A percentile compares a stretch with the other conserved stretches of the same genome.
phyloP scores from a whole-genome alignment of 2,888 invertebrate genomes.

The Dioctria linearis region DNA sequence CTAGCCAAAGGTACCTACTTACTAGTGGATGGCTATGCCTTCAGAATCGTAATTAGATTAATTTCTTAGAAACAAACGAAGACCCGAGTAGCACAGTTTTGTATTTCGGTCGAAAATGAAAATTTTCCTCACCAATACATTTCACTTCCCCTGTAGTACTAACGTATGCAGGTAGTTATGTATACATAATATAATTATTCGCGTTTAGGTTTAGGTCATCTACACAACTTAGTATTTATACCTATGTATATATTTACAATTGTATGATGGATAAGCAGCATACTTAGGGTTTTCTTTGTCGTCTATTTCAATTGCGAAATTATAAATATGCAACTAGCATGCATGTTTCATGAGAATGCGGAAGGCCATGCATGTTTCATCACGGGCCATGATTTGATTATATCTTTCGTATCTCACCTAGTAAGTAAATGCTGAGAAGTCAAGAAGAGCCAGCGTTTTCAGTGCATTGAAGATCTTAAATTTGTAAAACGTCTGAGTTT shows the following conservation, averaged over 20 bases:
- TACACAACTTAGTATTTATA: neutral
- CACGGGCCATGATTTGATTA: slow-evolving; percentile 34
- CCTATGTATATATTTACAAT: neutral
- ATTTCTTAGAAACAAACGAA: slow-evolving; percentile 37
- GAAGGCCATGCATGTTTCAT: slow-evolving; percentile 56
- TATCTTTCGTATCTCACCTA: slow-evolving; percentile 44
- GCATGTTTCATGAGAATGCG: slow-evolving; percentile 56
- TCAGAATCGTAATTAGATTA: slow-evolving; percentile 39
- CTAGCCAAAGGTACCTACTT: slow-evolving; percentile 36
- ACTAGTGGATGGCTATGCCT: slow-evolving; percentile 32
- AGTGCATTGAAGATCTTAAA: slow-evolving; percentile 5
- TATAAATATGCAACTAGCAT: slow-evolving; percentile 52
- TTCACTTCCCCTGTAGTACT: slow-evolving; percentile 10
- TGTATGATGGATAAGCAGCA: slow-evolving; percentile 40
- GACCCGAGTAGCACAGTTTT: slow-evolving; percentile 52
- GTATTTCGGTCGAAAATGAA: slow-evolving; percentile 54
- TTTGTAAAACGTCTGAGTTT: neutral
- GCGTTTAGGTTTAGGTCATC: slow-evolving; percentile 23
- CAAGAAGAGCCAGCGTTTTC: slow-evolving; percentile 1
- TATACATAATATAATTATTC: too few relatives aligned
- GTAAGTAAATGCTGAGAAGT: slow-evolving; percentile 38
- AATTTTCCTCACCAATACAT: slow-evolving; percentile 48
- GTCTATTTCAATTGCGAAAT: slow-evolving; percentile 44
- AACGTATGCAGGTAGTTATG: neutral
- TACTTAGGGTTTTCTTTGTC: slow-evolving; percentile 24